Percentiles rank a stretch among this genome's conserved stretches.
Evolutionary conservation across 1,140 invertebrate species (phyloP).

Genomic region (Conus betulinus): DNA sequence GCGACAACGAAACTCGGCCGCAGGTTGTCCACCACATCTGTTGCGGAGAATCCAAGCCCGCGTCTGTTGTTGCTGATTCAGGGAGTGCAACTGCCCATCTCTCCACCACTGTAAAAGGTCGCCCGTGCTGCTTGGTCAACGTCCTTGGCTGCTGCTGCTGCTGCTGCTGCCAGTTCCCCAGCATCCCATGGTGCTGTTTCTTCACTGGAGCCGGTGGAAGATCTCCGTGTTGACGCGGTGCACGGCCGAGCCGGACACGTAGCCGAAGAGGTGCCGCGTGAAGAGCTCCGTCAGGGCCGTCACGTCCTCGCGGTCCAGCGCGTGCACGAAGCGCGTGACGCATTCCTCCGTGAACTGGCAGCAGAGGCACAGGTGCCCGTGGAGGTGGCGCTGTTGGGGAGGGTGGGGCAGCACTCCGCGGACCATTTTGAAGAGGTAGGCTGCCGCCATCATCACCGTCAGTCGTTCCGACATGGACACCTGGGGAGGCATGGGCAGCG

Average conservation of each 20-base stretch:
- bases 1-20: too few species aligned
- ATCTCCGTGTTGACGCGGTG: slow-evolving; percentile 42
- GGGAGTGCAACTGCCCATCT: too few species aligned
- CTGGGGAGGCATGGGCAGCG: slow-evolving; percentile 23
- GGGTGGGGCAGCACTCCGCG: slow-evolving; percentile 50
- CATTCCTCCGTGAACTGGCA: slow-evolving; percentile 63
- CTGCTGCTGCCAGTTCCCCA: too few species aligned
- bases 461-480: slow-evolving; percentile 55
- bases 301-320: slow-evolving; percentile 45
- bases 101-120: too few species aligned
- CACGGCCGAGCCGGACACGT: slow-evolving; percentile 47
- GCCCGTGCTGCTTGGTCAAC: too few species aligned
- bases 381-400: slow-evolving; percentile 55
- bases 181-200: too few species aligned
- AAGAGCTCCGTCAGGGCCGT: slow-evolving; percentile 47
- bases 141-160: too few species aligned
- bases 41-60: too few species aligned
- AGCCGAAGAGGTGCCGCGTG: slow-evolving; percentile 45
- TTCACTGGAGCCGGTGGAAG: slow-evolving; percentile 34
- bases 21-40: too few species aligned
- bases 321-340: slow-evolving; percentile 44
- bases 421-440: slow-evolving; percentile 54
- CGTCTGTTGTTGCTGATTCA: too few species aligned
- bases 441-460: slow-evolving; percentile 55
- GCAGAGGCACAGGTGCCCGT: slow-evolving; percentile 53